Percentiles rank a stretch among this genome's conserved stretches.
These are phyloP conservation scores for Sus cebifrons DNA, from an alignment of 2,797 vertebrate genomes.

Conservation along the genomic window DNA sequence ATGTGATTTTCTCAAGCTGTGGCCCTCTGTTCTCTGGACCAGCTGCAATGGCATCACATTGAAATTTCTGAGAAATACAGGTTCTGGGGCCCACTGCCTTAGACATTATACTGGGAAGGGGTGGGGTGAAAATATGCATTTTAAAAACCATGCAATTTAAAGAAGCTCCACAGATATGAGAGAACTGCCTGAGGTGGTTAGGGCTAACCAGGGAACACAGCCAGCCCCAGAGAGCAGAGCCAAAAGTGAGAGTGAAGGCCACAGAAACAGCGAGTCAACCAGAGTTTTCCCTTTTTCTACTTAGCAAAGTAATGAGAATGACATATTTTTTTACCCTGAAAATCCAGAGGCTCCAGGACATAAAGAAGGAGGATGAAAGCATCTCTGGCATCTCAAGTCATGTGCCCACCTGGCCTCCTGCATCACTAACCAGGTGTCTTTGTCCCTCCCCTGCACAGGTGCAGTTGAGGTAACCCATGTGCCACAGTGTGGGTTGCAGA, in stretches of 20 bases:
- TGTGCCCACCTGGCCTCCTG: rapidly evolving
- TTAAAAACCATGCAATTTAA: rapidly evolving
- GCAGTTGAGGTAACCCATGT: constrained; percentile 95
- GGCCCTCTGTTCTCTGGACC: not conserved
- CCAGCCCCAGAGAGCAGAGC: rapidly evolving
- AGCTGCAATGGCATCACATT: rapidly evolving
- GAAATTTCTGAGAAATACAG: rapidly evolving
- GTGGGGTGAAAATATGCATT: rapidly evolving
- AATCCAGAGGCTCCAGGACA: rapidly evolving
- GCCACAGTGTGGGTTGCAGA: constrained; percentile 97
- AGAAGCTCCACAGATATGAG: rapidly evolving
- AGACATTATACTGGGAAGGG: rapidly evolving
- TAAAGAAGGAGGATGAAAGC: not conserved
- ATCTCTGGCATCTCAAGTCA: not conserved
- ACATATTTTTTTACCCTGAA: not conserved
- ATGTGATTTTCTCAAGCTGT: rapidly evolving
- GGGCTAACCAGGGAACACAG: rapidly evolving
- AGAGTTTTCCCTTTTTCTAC: rapidly evolving
- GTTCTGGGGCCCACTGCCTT: rapidly evolving
- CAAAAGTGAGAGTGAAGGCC: rapidly evolving
- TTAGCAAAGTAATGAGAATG: rapidly evolving
- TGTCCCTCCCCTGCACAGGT: constrained; percentile 92
- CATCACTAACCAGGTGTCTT: rapidly evolving
- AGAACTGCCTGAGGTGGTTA: rapidly evolving
- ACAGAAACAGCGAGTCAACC: rapidly evolving